These are phyloP conservation scores for Gandaritis pyraliata DNA, from an alignment of 2,888 invertebrate species.

Conservation along the genomic window DNA sequence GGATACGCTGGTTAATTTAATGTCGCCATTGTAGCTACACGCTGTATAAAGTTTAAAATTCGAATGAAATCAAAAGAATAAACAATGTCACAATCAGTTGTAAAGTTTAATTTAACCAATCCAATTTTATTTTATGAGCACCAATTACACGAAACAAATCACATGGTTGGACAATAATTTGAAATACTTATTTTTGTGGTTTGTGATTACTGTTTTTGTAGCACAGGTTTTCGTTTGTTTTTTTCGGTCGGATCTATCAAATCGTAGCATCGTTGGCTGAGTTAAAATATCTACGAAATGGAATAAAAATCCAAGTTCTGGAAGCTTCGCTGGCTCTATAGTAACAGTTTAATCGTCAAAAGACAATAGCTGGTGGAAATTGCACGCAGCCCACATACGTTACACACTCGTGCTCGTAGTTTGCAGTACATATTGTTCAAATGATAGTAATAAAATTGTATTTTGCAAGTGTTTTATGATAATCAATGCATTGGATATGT, in stretches of 20 bases:
- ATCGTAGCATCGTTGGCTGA: no score
- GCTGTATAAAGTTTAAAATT: background rate
- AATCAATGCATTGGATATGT: no score
- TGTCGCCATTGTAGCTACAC: no score
- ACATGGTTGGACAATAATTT: slow-evolving; percentile 7
- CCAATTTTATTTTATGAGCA: slow-evolving; percentile 17
- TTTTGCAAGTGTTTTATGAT: background rate
- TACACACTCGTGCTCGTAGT: background rate
- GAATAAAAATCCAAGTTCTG: background rate
- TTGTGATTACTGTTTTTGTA: slow-evolving; percentile 1
- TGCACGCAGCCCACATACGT: slow-evolving; percentile 8
- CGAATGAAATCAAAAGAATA: background rate
- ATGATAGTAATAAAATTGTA: slow-evolving; percentile 1
- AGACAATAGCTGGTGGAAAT: slow-evolving; percentile 10
- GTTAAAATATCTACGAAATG: no score
- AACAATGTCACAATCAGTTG: slow-evolving; percentile 1
- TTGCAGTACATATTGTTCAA: background rate
- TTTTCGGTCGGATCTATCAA: no score
- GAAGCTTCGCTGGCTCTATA: background rate
- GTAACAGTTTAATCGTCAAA: slow-evolving; percentile 6
- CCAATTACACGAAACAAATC: slow-evolving; percentile 12
- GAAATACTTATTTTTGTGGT: slow-evolving; percentile 4
- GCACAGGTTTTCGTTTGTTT: background rate
- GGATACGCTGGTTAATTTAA: no score
- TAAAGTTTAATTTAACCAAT: slow-evolving; percentile 19